These are phyloP conservation scores for Cerceris ruficornis DNA, from an alignment of 2,888 invertebrate genomes.

Conservation along the genomic window DNA sequence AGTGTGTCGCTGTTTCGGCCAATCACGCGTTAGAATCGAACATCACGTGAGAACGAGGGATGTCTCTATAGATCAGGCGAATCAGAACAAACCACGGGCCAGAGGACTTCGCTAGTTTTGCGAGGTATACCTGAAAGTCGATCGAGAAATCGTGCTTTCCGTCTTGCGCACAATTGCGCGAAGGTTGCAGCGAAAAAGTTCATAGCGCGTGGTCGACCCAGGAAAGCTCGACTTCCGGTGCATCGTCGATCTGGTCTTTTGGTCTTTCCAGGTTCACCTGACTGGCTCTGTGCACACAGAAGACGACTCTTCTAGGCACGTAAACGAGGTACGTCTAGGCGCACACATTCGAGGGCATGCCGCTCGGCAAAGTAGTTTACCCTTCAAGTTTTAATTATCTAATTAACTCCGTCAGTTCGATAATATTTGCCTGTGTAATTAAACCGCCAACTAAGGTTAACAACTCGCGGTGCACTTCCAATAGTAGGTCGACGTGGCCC, in stretches of 20 bases:
- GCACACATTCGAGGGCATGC: constrained; percentile 17
- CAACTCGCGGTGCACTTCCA: constrained; percentile 58
- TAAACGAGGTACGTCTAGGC: not conserved
- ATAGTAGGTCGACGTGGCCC: constrained; percentile 57
- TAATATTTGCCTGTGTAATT: constrained; percentile 76
- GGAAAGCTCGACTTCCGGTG: constrained; percentile 38
- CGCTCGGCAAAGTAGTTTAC: constrained; percentile 68
- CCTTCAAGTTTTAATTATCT: constrained; percentile 76
- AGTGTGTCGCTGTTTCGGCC: no score
- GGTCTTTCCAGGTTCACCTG: constrained; percentile 35
- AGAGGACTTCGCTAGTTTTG: no score
- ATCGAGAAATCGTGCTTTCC: constrained; percentile 33
- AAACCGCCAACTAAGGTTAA: constrained; percentile 69
- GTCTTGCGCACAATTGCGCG: constrained; percentile 23
- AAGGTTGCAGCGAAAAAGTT: constrained; percentile 23
- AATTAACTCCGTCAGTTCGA: constrained; percentile 75
- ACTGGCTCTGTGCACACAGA: constrained; percentile 1
- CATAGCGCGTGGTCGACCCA: constrained; percentile 2
- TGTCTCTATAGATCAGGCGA: no score
- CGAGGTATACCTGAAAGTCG: constrained; percentile 8
- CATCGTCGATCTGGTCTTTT: constrained; percentile 48
- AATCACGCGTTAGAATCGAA: no score
- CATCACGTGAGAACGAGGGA: no score
- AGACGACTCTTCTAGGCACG: not conserved
- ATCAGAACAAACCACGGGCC: no score